Percentiles rank a stretch among this genome's conserved stretches.
Conservation (phyloP, 1,140 invertebrate genomes). For the Meloidogyne exigua region DNA sequence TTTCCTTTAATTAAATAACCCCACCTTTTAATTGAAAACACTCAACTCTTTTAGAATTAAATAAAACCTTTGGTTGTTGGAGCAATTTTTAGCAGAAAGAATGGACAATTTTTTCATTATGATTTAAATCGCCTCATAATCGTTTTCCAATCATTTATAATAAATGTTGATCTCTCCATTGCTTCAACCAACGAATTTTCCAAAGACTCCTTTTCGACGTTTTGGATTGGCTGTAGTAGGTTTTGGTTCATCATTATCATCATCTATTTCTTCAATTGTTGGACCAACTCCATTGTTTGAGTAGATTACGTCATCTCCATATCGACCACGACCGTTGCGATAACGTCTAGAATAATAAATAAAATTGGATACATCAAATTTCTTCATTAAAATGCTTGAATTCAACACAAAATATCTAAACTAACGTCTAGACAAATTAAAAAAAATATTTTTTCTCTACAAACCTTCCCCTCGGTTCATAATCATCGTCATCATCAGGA, state of each 20-base stretch:
- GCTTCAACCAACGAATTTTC: slow-evolving; percentile 37
- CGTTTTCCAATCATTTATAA: not conserved
- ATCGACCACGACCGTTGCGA: slow-evolving; percentile 8
- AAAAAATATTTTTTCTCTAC: not conserved
- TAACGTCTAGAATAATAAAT: not conserved
- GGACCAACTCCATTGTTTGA: slow-evolving; percentile 43
- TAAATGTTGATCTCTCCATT: too few species aligned
- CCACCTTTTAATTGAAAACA: too few species aligned
- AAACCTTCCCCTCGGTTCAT: slow-evolving; percentile 31
- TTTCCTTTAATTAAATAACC: too few species aligned
- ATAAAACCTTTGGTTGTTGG: too few species aligned
- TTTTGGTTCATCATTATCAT: slow-evolving; percentile 36
- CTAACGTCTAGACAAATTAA: too few species aligned
- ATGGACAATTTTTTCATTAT: not conserved
- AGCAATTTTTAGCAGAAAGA: too few species aligned
- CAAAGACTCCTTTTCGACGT: slow-evolving; percentile 46
- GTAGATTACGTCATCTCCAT: slow-evolving; percentile 24
- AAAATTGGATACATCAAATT: not conserved
- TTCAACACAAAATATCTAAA: too few species aligned
- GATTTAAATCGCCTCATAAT: not conserved
- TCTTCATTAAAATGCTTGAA: too few species aligned
- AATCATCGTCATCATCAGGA: slow-evolving; percentile 53
- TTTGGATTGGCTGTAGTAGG: slow-evolving; percentile 16
- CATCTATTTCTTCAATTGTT: slow-evolving; percentile 42
- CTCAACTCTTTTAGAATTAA: too few species aligned